These are phyloP conservation scores for Limnephilus lunatus DNA, from an alignment of 2,888 invertebrate genomes.

Conservation along the genomic window DNA sequence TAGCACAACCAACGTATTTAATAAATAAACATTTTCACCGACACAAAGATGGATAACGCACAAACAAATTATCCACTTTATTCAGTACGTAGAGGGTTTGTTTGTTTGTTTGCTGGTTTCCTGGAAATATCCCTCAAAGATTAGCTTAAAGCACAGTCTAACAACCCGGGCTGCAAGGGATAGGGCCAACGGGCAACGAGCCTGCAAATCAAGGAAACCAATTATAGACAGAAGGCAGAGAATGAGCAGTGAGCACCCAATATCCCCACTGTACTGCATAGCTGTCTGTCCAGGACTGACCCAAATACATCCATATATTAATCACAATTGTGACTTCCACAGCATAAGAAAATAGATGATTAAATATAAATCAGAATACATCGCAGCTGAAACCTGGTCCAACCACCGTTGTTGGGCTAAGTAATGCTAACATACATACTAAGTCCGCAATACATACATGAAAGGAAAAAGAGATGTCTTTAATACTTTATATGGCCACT, in stretches of 20 bases:
- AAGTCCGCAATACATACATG: not conserved
- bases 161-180: constrained; percentile 45
- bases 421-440: constrained; percentile 4
- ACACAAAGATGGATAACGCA: constrained; percentile 30
- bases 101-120: not conserved
- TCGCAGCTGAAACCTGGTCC: not conserved
- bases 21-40: constrained; percentile 49
- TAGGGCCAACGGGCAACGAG: constrained; percentile 9
- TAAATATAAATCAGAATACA: constrained; percentile 33
- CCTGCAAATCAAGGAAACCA: constrained; percentile 28
- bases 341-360: constrained; percentile 34
- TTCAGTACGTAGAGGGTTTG: constrained; percentile 14
- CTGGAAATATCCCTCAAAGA: constrained; percentile 31
- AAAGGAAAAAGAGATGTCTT: constrained; percentile 24
- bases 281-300: not conserved
- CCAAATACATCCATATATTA: not conserved
- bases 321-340: constrained; percentile 22
- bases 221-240: constrained; percentile 19
- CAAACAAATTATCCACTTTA: constrained; percentile 7
- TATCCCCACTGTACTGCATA: not conserved
- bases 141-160: constrained; percentile 46
- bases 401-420: not conserved
- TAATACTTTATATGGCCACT: constrained; percentile 8
- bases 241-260: constrained; percentile 28
- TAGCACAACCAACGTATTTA: constrained; percentile 60